Percentiles rank a stretch among this genome's conserved stretches.
Evolutionary conservation across 2,797 vertebrate genomes (phyloP).

Genomic region (Gymnothorax javanicus): DNA sequence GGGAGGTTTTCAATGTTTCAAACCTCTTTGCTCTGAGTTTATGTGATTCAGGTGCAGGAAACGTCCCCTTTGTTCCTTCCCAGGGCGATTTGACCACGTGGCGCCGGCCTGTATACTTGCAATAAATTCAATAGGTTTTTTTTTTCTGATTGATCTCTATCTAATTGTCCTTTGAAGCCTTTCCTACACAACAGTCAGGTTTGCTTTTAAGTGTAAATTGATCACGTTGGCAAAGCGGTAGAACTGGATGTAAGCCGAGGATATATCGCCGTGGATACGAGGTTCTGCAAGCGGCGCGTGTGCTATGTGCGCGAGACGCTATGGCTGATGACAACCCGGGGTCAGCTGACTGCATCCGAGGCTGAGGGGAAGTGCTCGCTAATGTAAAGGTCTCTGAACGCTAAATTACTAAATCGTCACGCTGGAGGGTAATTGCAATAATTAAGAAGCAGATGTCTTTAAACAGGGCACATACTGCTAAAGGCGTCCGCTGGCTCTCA

Average conservation of each 20-base stretch:
- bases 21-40: neutral
- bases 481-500: neutral
- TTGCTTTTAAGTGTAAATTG: neutral
- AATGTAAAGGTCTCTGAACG: neutral
- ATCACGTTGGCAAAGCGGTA: neutral
- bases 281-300: neutral
- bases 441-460: neutral
- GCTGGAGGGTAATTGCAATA: neutral
- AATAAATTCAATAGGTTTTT: slow-evolving; percentile 2
- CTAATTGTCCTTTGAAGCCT: neutral
- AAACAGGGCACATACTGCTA: neutral
- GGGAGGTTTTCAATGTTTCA: neutral
- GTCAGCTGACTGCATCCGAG: neutral
- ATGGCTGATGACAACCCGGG: neutral
- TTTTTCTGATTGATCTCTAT: slow-evolving; percentile 3
- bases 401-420: neutral
- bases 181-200: neutral
- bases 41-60: neutral
- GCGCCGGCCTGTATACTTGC: neutral
- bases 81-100: neutral
- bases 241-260: neutral
- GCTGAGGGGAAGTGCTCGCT: neutral
- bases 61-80: neutral
- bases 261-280: neutral
- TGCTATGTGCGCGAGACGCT: neutral